Evolutionary conservation across 1,140 invertebrate genomes (phyloP).

Genomic region (Panulirus ornatus): DNA sequence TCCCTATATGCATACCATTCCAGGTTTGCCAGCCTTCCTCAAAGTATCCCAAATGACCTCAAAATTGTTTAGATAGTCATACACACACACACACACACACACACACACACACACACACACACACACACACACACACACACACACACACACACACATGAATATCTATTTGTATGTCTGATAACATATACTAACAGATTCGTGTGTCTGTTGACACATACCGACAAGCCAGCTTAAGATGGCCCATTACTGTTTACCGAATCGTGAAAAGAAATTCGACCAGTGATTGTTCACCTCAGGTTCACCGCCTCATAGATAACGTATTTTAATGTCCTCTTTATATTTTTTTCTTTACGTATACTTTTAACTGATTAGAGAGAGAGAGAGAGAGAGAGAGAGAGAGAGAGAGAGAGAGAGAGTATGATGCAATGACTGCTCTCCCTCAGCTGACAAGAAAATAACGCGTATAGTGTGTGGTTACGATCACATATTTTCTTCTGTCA

Average conservation of each 20-base stretch:
- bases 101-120: slow-evolving; percentile 59
- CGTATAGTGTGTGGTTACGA: neutral
- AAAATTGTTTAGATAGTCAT: neutral
- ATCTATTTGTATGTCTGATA: neutral
- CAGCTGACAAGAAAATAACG: too few relatives aligned
- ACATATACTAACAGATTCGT: neutral
- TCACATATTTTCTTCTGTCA: neutral
- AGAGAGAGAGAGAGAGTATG: neutral
- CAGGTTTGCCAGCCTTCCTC: neutral
- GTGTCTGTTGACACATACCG: neutral
- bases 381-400: neutral
- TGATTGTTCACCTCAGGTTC: neutral
- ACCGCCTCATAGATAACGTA: neutral
- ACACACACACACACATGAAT: slow-evolving; percentile 39
- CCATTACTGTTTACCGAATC: neutral
- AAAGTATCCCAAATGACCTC: neutral
- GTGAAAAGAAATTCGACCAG: neutral
- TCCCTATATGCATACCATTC: slow-evolving; percentile 4
- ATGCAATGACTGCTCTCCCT: too few relatives aligned
- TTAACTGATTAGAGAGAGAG: too few relatives aligned
- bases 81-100: slow-evolving; percentile 16
- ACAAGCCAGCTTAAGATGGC: too few relatives aligned
- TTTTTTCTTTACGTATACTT: neutral
- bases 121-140: slow-evolving; percentile 60
- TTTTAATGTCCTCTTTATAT: neutral